These are phyloP conservation scores for Pteruthius melanotis DNA, from an alignment of 2,113 vertebrate genomes.

Conservation along the genomic window DNA sequence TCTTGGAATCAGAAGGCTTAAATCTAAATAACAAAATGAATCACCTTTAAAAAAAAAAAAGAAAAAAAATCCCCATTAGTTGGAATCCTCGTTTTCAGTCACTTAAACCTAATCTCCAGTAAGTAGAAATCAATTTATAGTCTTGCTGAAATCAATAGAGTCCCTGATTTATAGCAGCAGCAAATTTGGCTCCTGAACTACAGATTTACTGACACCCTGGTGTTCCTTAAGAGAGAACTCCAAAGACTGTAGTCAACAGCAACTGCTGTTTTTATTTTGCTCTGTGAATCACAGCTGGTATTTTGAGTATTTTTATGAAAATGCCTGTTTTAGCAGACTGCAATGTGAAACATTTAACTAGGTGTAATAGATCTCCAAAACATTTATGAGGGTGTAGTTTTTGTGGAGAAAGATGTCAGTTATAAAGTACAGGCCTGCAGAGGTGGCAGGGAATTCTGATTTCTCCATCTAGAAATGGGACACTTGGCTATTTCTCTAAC, in stretches of 20 bases:
- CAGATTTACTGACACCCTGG: neutral
- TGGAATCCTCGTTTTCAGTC: slow-evolving; percentile 40
- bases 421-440: neutral
- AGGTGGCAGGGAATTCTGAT: neutral
- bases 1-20: slow-evolving; percentile 28
- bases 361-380: neutral
- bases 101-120: slow-evolving; percentile 23
- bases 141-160: slow-evolving; percentile 14
- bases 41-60: neutral
- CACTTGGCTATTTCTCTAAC: neutral
- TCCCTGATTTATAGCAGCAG: neutral
- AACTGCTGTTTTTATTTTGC: slow-evolving; percentile 13
- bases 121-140: slow-evolving; percentile 37
- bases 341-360: neutral
- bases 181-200: neutral
- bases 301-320: neutral
- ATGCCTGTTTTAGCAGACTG: neutral
- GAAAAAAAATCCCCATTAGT: neutral
- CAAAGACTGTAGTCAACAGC: neutral
- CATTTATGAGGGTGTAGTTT: neutral
- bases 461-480: neutral
- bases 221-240: neutral
- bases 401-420: neutral
- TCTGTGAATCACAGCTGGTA: neutral
- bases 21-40: slow-evolving; percentile 19